Conservation (phyloP, 2,113 vertebrate species). For the Platichthys flesus region DNA sequence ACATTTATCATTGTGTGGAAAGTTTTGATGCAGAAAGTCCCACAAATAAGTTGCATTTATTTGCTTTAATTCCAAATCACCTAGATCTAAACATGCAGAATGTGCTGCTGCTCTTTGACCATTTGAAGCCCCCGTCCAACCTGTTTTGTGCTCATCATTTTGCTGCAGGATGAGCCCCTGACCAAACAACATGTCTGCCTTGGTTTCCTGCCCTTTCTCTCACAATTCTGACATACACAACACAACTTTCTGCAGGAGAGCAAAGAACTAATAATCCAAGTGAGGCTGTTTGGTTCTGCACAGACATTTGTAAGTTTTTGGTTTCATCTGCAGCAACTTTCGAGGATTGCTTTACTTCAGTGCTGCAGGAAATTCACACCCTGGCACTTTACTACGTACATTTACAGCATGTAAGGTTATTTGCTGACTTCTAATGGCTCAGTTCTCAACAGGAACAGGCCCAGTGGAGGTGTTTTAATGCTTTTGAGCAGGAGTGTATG, state of each 20-base stretch:
- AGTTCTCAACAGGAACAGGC: not conserved
- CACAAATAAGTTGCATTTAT: not conserved
- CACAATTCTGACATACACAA: not conserved
- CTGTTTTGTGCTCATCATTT: not conserved
- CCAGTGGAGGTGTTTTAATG: not conserved
- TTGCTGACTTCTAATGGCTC: not conserved
- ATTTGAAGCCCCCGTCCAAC: too few relatives aligned
- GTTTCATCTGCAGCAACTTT: not conserved
- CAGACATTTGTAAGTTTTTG: not conserved
- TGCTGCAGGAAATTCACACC: not conserved
- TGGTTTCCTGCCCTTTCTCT: not conserved
- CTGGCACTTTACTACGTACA: too few relatives aligned
- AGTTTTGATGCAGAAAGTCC: not conserved
- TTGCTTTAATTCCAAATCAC: not conserved
- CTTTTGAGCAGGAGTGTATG: conserved; percentile 38
- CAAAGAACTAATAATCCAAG: not conserved
- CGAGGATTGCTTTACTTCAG: not conserved
- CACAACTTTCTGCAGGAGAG: not conserved
- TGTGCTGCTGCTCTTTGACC: not conserved
- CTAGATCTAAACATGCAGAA: too few relatives aligned
- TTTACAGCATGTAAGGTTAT: too few relatives aligned
- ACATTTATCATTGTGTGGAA: not conserved
- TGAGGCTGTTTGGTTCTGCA: not conserved
- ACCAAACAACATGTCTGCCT: not conserved
- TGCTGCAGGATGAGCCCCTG: not conserved